Evolutionary conservation across 2,797 vertebrate species (phyloP).

Genomic region (Gobionotothen gibberifrons): DNA sequence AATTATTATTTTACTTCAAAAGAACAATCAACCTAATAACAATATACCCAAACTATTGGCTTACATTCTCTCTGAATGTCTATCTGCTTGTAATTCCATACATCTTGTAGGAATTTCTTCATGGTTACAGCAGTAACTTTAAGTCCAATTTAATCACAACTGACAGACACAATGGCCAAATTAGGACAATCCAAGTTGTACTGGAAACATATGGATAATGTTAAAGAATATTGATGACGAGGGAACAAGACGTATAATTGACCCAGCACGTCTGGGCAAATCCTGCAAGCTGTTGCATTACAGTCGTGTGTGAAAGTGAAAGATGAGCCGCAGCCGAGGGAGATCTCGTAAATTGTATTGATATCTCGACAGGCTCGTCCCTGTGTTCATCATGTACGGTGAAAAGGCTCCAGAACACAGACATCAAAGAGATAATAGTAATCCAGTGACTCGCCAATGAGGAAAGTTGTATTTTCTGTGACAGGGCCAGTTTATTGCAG

Average conservation of each 20-base stretch:
- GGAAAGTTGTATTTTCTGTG: conserved; percentile 46
- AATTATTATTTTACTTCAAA: background rate
- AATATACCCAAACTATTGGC: conserved; percentile 7
- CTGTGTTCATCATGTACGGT: conserved; percentile 36
- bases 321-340: conserved; percentile 41
- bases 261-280: conserved; percentile 11
- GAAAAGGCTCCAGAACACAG: conserved; percentile 58
- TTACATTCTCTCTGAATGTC: conserved; percentile 6
- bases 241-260: conserved; percentile 19
- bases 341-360: conserved; percentile 55
- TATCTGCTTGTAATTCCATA: background rate
- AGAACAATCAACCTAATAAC: background rate
- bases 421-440: conserved; percentile 56
- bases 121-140: conserved; percentile 5
- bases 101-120: background rate
- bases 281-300: conserved; percentile 18
- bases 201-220: conserved; percentile 2
- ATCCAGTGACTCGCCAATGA: conserved; percentile 52
- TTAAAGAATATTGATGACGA: conserved; percentile 14
- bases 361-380: conserved; percentile 50
- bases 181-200: conserved; percentile 15
- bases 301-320: conserved; percentile 20
- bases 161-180: conserved; percentile 4
- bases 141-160: background rate
- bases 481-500: conserved; percentile 63